Evolutionary conservation across 2,888 invertebrate genomes (phyloP).

Genomic region (Cotesia congregata): DNA sequence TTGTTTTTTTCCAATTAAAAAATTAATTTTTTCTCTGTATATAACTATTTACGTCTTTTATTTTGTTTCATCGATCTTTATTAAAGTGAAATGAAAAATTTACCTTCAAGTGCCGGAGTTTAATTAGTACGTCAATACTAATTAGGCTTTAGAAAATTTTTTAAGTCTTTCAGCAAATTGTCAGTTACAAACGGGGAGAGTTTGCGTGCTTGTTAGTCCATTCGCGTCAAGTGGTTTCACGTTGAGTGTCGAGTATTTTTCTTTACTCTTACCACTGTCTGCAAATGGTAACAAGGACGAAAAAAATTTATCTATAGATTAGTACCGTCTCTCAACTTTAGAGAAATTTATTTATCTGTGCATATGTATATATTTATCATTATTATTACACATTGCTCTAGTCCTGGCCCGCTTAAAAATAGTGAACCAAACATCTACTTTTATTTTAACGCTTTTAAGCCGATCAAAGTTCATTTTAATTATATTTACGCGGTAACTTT

Average conservation of each 20-base stretch:
- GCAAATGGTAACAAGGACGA: conserved; percentile 50
- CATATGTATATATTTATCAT: neutral
- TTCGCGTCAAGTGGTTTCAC: conserved; percentile 60
- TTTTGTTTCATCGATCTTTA: neutral
- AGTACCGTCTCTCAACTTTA: neutral
- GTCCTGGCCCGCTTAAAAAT: neutral
- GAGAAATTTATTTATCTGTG: neutral
- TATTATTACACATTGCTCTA: neutral
- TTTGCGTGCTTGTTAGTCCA: conserved; percentile 61
- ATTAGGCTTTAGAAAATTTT: conserved; percentile 47
- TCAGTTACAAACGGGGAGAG: conserved; percentile 45
- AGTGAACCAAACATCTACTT: neutral
- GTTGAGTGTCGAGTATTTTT: conserved; percentile 12
- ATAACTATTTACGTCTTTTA: neutral
- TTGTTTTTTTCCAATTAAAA: too few relatives aligned
- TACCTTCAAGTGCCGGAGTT: neutral
- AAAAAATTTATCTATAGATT: conserved; percentile 16
- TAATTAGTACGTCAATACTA: conserved; percentile 60
- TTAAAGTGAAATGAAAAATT: neutral
- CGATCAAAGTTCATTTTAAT: neutral
- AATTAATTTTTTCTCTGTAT: too few relatives aligned
- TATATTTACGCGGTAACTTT: neutral
- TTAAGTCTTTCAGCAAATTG: conserved; percentile 55
- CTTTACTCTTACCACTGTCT: conserved; percentile 33
- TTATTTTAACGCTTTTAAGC: neutral